Base-by-base conservation (phyloP, 2,797 vertebrate genomes). In the Paramormyrops hopkinsi region DNA sequence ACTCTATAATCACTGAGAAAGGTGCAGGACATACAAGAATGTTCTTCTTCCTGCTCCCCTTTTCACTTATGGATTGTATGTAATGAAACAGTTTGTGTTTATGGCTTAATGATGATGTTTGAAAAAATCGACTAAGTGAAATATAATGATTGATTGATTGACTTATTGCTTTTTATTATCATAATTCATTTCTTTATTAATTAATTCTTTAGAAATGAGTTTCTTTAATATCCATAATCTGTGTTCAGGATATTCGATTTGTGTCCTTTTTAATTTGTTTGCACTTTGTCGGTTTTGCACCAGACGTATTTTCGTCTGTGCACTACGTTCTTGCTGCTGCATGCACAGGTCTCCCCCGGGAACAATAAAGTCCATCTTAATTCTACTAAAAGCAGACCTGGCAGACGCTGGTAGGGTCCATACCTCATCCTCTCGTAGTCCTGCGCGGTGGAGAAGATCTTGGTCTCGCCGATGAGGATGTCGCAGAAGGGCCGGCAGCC, bases 381-480 rank as follows among this genome's bases (percentile, higher is more conserved):
- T 14, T 1, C 29, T 6, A 6, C 5, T 69, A 33, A 33, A 69
- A 14, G 25, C 65, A 14, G 65, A 8, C 44, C 19, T 46, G 44
- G 44, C 44, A 22, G 44, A 46, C 2, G 44, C 37, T 1, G 44
- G 76, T 0, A 8, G 9, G 73, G 4, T 11, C 76, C 83, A 1
- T 92, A 99, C 99, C 98, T 98, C 99, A 99, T 99, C 93, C 96
- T 96, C 94, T 99, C 99, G 0, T 99, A 99, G 69, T 99, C 99
- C 93, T 98, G 97, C 37, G 97, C 96, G 0, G 99, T 99, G 89
- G 96, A 97, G 90, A 99, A 99, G 93, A 99, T 98, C 93, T 98
- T 96, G 5, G 98, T 99, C 94, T 99, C 99, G 54, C 99, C 98
- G 0, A 99, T 97, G 87, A 99, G 96, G 62, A 99, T 96, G 87